Evolutionary conservation across 1,140 invertebrate genomes (phyloP).

Genomic region (Aleiodes sp.): DNA sequence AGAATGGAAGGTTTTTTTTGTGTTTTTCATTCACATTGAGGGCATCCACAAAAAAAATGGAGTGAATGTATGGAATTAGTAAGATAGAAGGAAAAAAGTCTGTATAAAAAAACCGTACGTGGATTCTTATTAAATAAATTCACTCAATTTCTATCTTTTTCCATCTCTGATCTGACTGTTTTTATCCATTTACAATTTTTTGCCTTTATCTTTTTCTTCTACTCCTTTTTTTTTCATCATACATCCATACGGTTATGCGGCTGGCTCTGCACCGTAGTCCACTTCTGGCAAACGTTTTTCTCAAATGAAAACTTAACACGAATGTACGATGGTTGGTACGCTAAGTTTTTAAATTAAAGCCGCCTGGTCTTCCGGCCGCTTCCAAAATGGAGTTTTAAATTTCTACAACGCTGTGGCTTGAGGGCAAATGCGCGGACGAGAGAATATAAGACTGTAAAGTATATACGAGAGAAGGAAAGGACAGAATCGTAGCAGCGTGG

Average conservation of each 20-base stretch:
- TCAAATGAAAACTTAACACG: slow-evolving; percentile 53
- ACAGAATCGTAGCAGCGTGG: background rate
- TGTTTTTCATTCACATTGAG: too few relatives aligned
- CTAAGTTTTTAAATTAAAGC: slow-evolving; percentile 31
- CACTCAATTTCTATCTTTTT: slow-evolving; percentile 4
- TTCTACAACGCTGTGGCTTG: background rate
- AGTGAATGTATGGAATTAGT: background rate
- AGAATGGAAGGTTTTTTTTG: background rate
- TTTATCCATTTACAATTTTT: background rate
- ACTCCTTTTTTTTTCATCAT: background rate
- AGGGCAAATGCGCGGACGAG: background rate
- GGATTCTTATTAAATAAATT: background rate
- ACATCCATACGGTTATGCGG: slow-evolving; percentile 19
- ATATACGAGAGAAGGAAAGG: slow-evolving; percentile 3
- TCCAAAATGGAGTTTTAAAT: slow-evolving; percentile 34
- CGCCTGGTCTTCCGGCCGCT: slow-evolving; percentile 22
- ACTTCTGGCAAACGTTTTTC: slow-evolving; percentile 47
- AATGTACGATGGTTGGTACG: slow-evolving; percentile 29
- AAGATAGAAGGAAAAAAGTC: background rate
- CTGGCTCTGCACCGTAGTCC: slow-evolving; percentile 26
- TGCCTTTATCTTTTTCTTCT: background rate
- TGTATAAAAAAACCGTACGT: background rate
- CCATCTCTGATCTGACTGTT: background rate
- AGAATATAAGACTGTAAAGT: slow-evolving; percentile 16
- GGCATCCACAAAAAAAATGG: background rate